phyloP scores from a whole-genome alignment of 1,140 invertebrate genomes.

The Marisa cornuarietis region DNA sequence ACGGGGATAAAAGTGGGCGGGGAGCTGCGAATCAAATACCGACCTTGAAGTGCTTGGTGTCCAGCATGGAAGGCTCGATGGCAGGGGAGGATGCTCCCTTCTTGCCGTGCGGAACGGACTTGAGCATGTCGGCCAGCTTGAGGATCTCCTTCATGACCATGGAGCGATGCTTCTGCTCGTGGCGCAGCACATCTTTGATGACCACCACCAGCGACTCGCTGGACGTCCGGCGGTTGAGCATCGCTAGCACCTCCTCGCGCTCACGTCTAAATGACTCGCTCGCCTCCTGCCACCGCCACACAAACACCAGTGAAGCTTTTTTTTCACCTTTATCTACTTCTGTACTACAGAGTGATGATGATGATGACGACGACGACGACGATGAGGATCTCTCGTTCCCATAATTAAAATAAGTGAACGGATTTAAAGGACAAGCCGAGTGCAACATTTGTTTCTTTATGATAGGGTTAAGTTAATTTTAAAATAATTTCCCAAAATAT shows the following conservation, averaged over 20 bases:
- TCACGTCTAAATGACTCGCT: not conserved
- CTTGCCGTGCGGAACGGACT: not conserved
- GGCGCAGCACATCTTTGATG: conserved; percentile 15
- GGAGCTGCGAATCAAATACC: not conserved
- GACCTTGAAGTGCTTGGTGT: conserved; percentile 25
- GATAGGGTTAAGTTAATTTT: too few species aligned
- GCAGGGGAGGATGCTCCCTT: not conserved
- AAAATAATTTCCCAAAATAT: too few species aligned
- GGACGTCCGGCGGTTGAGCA: not conserved
- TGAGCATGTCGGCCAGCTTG: conserved; percentile 3
- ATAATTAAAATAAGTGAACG: too few species aligned
- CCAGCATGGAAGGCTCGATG: conserved; percentile 7
- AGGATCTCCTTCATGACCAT: conserved; percentile 19
- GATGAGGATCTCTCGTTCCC: too few species aligned
- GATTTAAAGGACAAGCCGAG: too few species aligned
- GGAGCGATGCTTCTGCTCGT: conserved; percentile 21
- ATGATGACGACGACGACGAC: too few species aligned
- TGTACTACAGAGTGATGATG: too few species aligned
- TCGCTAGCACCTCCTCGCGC: conserved; percentile 7
- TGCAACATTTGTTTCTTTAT: too few species aligned
- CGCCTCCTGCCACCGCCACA: too few species aligned
- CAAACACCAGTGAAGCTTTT: too few species aligned
- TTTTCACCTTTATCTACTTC: too few species aligned
- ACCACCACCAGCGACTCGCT: conserved; percentile 12
- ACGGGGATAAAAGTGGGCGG: too few species aligned